A percentile compares a stretch with the other conserved stretches of the same genome.
These are phyloP conservation scores for Jordanella pulchra DNA, from an alignment of 2,797 vertebrate species.

Conservation along the genomic window DNA sequence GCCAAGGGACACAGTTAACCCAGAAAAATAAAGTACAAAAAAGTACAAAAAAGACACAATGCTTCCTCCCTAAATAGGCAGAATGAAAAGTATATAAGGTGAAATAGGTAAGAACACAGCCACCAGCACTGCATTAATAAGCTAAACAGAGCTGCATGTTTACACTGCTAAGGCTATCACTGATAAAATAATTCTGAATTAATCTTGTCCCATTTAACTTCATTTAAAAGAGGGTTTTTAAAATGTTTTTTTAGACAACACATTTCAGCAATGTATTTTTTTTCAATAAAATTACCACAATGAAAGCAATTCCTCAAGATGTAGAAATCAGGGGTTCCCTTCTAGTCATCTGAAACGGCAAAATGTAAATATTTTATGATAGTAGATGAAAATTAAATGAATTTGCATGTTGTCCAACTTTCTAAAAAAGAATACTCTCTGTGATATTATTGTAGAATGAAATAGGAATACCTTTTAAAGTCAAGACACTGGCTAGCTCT, in stretches of 20 bases:
- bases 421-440: slow-evolving; percentile 14
- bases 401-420: slow-evolving; percentile 20
- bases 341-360: slow-evolving; percentile 16
- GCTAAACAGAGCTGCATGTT: slow-evolving; percentile 34
- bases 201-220: slow-evolving; percentile 18
- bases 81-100: slow-evolving; percentile 20
- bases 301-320: slow-evolving; percentile 18
- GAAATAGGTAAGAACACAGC: slow-evolving; percentile 35
- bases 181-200: slow-evolving; percentile 1
- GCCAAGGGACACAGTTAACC: slow-evolving; percentile 12
- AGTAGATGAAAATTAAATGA: slow-evolving; percentile 14
- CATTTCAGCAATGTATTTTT: slow-evolving; percentile 15
- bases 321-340: slow-evolving; percentile 9
- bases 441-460: slow-evolving; percentile 6
- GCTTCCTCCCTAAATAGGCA: background rate
- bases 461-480: slow-evolving; percentile 17
- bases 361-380: slow-evolving; percentile 2
- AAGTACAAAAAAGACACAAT: background rate
- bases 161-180: slow-evolving; percentile 18
- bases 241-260: slow-evolving; percentile 23
- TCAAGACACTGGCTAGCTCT: slow-evolving; percentile 31
- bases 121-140: slow-evolving; percentile 9
- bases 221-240: slow-evolving; percentile 31
- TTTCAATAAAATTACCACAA: slow-evolving; percentile 21
- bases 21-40: background rate